These are phyloP conservation scores for Pteropus alecto DNA, from an alignment of 2,113 vertebrate genomes.

Conservation along the genomic window DNA sequence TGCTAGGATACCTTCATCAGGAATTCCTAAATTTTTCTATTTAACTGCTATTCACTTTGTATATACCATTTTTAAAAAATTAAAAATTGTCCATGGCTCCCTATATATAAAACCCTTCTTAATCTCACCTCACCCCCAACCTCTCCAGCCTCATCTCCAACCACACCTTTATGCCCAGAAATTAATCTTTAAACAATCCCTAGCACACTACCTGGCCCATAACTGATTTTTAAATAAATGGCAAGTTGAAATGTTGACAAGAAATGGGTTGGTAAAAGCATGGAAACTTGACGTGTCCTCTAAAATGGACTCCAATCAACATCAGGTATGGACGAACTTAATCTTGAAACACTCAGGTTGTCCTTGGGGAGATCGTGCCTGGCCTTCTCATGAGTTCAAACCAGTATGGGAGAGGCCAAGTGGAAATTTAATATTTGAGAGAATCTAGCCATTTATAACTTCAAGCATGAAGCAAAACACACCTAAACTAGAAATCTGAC, in stretches of 20 bases:
- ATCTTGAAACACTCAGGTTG: not conserved
- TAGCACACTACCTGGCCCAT: not conserved
- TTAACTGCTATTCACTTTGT: not conserved
- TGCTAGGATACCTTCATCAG: not conserved
- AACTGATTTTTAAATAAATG: not conserved
- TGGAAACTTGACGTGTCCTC: not conserved
- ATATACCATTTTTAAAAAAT: not conserved
- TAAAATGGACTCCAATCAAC: not conserved
- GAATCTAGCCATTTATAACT: not conserved
- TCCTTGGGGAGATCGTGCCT: not conserved
- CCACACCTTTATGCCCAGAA: not conserved
- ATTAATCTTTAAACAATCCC: not conserved
- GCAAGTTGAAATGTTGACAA: not conserved
- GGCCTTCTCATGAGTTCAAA: not conserved
- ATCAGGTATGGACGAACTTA: not conserved
- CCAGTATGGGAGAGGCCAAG: not conserved
- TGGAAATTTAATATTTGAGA: slow-evolving; percentile 4
- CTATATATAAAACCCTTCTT: not conserved
- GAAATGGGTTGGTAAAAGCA: not conserved
- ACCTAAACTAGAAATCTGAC: not conserved
- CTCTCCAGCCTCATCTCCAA: not conserved
- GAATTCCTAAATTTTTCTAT: not conserved
- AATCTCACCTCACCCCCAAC: not conserved
- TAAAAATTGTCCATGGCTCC: not conserved
- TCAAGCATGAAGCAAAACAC: not conserved